Base-by-base conservation (phyloP, 92 coral and sea anemone species). In the Nematostella vectensis region DNA sequence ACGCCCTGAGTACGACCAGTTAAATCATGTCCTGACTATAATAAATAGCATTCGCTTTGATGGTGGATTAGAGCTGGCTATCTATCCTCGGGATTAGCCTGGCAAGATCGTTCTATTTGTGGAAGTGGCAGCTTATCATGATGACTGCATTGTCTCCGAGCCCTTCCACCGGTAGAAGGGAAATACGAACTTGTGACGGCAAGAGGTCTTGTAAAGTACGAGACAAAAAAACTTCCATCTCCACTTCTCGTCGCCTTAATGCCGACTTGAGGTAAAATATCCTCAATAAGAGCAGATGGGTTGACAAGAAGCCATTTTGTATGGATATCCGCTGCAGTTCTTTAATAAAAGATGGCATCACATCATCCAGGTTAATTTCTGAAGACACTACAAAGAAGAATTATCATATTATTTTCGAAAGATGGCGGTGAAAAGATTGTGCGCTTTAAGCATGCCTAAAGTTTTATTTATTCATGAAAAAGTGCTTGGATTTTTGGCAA, bases 91-190 rank as follows among this genome's bases (percentile, higher is more conserved):
- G n/a, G n/a, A n/a, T n/a, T n/a, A n/a, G n/a, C n/a, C n/a, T n/a
- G n/a, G n/a, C n/a, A n/a, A n/a, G n/a, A n/a, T n/a, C n/a, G n/a
- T n/a, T n/a, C n/a, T n/a, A n/a, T n/a, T n/a, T n/a, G n/a, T 51
- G 63, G 43, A 65, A 42, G 42, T 69, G 72, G 21, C 75, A 65
- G 45, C 57, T 64, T 10, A 78, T 51, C 74, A 59, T 47, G 0
- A 78, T n/a, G 2, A 49, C 22, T 27, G 50, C 61, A 19, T 42
- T 33, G 29, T 24, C 70, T 61, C 72, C 67, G 11, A 78, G 67
- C 3, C 70, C 79, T 45, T 71, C 74, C 31, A 78, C 85, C 62
- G 80, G 75, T 48, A 72, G 23, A 11, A 78, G 56, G 25, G 80
- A 55, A 66, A 78, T 59, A 20, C 64, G 69, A 18, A 71, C 70